Evolutionary conservation across 2,113 vertebrate genomes (phyloP), one percentile per base, ranked within the genome.

Genomic region (Clarias batrachus): DNA sequence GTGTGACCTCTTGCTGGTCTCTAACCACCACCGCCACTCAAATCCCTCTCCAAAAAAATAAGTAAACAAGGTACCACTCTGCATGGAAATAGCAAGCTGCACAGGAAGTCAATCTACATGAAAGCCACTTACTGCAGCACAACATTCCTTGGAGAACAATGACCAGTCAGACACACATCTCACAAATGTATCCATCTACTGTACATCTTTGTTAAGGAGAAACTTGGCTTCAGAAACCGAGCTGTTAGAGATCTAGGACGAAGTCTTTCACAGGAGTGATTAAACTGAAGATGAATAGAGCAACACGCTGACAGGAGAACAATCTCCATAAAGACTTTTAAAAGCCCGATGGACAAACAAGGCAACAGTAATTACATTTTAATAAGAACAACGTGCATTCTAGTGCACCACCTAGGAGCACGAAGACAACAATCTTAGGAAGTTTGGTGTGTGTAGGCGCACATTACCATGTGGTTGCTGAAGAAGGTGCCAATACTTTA

Each of bases 1-100:
- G 73, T 63, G 57, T 85, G 83, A 71, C 80, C 80, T 66, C 62
- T 74, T 21, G 48, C 60, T 48, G 19, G 48, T 48, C 62, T 37
- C 85, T 21, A 33, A 73, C 66, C 56, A 21, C 68, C 30, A 0
- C 30, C 30, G 37, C 19, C 68, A 70, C 33, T 19, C 16, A 70
- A 33, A 68, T 66, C 25, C 12, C 5, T 70, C 68, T 7, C 27
- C 3, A 27, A 70, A 33, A 33, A 17, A 17, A 66, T 23, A 62
- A 65, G 13, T 4, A 27, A 30, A 66, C 13, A 66, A 27, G 3
- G 1, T 5, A 66, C n/a, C 25, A 66, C 63, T 27, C 63, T 66
- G 63, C 1, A 66, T n/a, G 11, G 10, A 13, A 27, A 66, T 12
- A 27, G 27, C 25, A 5, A 65, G 63, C 63, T 65, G 25, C 63